These are phyloP conservation scores for Platerodrilus igneus DNA, from an alignment of 2,888 invertebrate genomes.

Conservation along the genomic window DNA sequence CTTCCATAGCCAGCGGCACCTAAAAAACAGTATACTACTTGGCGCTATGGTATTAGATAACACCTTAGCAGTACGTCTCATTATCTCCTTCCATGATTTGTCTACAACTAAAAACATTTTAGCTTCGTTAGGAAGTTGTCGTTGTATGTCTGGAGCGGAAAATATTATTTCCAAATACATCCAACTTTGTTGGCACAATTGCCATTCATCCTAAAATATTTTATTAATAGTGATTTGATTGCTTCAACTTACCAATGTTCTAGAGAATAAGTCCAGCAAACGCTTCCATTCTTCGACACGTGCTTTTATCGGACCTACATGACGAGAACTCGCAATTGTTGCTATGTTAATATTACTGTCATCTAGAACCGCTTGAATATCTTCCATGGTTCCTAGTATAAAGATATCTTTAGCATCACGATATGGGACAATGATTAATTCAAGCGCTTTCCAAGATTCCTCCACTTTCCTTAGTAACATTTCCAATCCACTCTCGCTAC, in stretches of 20 bases:
- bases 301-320: slow-evolving; percentile 77
- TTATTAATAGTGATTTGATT: not conserved
- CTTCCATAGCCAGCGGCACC: slow-evolving; percentile 76
- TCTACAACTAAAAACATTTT: slow-evolving; percentile 82
- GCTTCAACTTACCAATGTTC: slow-evolving; percentile 63
- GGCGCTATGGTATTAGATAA: not conserved
- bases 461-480: slow-evolving; percentile 77
- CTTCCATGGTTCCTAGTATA: slow-evolving; percentile 79
- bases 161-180: slow-evolving; percentile 92
- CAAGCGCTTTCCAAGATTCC: slow-evolving; percentile 75
- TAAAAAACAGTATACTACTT: slow-evolving; percentile 32
- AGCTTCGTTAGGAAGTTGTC: slow-evolving; percentile 86
- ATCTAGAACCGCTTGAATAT: slow-evolving; percentile 74
- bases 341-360: slow-evolving; percentile 83
- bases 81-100: slow-evolving; percentile 85
- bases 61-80: slow-evolving; percentile 75
- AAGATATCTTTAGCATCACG: slow-evolving; percentile 80
- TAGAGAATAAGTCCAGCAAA: slow-evolving; percentile 72
- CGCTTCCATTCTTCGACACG: slow-evolving; percentile 79
- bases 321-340: slow-evolving; percentile 81
- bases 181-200: slow-evolving; percentile 87
- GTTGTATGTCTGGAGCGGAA: slow-evolving; percentile 89
- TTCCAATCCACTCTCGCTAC: slow-evolving; percentile 82
- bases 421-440: slow-evolving; percentile 71
- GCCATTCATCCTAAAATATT: slow-evolving; percentile 75